These are phyloP conservation scores for Pseudococcus longispinus DNA, from an alignment of 2,888 invertebrate genomes.

Conservation along the genomic window DNA sequence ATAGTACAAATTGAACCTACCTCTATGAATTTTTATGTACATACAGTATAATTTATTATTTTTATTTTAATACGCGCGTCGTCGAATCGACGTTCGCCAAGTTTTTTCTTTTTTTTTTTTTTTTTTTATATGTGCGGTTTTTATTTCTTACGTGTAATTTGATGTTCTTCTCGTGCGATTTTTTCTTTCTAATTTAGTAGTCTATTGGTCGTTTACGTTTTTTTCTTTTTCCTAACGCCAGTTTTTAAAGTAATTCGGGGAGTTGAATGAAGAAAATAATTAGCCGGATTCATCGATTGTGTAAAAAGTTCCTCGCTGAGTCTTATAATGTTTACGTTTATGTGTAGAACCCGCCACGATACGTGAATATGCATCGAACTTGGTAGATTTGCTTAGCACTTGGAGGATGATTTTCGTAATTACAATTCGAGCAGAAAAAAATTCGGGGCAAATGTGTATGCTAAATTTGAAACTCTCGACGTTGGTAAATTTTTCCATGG, in stretches of 20 bases:
- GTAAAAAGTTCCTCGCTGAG: conserved; percentile 52
- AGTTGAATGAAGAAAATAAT: neutral
- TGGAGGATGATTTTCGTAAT: neutral
- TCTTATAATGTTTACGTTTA: neutral
- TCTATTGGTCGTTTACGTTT: neutral
- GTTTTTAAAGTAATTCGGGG: too few species aligned
- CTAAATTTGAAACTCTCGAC: too few species aligned
- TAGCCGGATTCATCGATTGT: neutral
- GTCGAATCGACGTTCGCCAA: too few species aligned
- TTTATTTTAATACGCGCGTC: neutral
- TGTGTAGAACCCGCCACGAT: neutral
- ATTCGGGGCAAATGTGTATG: too few species aligned
- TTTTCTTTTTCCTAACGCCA: neutral
- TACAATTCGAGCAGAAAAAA: neutral
- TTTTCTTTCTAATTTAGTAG: too few species aligned
- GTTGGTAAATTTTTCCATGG: neutral
- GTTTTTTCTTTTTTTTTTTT: too few species aligned
- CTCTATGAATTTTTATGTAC: conserved; percentile 25
- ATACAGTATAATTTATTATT: conserved; percentile 15
- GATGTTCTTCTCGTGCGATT: neutral
- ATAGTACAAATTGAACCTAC: conserved; percentile 51
- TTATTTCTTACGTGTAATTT: neutral
- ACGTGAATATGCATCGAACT: neutral
- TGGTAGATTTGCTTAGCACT: neutral
- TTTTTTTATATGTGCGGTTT: neutral